Conservation (phyloP, 1,140 invertebrate species). For the Gryllus bimaculatus region DNA sequence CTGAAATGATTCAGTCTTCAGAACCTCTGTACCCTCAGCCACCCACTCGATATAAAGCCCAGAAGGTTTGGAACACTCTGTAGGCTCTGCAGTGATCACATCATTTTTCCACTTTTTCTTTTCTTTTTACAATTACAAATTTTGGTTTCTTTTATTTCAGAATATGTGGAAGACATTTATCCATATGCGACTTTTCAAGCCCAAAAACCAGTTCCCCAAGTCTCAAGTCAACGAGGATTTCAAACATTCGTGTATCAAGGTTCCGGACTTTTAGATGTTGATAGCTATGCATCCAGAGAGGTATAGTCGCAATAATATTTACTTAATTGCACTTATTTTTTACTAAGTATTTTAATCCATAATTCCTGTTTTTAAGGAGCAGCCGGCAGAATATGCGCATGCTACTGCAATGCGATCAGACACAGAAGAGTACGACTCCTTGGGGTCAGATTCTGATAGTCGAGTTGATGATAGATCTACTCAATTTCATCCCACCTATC, state of each 20-base stretch:
- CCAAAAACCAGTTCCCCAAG: slow-evolving; percentile 23
- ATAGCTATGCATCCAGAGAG: slow-evolving; percentile 17
- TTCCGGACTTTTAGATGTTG: slow-evolving; percentile 10
- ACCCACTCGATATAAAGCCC: no score
- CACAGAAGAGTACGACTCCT: slow-evolving; percentile 27
- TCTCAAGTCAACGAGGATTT: slow-evolving; percentile 18
- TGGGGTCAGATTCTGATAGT: slow-evolving; percentile 26
- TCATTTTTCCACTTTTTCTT: no score
- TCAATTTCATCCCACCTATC: slow-evolving; percentile 17
- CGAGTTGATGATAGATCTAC: slow-evolving; percentile 14
- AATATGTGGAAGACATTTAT: slow-evolving; percentile 32
- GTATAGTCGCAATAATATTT: not conserved
- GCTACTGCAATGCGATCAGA: slow-evolving; percentile 21
- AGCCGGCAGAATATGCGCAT: slow-evolving; percentile 23
- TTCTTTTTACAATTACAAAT: no score
- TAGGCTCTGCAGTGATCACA: no score
- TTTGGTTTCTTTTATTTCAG: slow-evolving; percentile 21
- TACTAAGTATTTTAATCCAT: not conserved
- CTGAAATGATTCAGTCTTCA: no score
- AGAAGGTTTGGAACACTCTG: no score
- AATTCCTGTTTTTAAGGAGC: not conserved
- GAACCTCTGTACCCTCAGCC: no score
- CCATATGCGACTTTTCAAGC: slow-evolving; percentile 33
- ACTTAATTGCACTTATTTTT: not conserved
- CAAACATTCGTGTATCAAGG: slow-evolving; percentile 23